These are phyloP conservation scores for Prenolepis imparis DNA, from an alignment of 2,888 invertebrate genomes.

Conservation along the genomic window DNA sequence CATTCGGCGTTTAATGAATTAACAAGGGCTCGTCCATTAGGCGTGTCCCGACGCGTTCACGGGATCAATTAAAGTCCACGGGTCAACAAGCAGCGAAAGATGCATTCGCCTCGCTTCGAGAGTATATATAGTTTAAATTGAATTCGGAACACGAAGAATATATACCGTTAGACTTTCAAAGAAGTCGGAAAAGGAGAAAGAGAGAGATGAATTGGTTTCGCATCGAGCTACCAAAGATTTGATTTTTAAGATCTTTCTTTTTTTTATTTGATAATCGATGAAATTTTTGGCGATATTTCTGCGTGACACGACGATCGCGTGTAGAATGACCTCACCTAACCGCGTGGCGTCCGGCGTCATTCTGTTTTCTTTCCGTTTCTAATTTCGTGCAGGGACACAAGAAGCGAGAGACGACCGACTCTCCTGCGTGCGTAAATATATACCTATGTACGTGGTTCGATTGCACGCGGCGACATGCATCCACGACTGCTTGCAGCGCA, in stretches of 20 bases:
- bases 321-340: slow-evolving; percentile 67
- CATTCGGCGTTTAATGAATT: slow-evolving; percentile 55
- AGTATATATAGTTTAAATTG: slow-evolving; percentile 20
- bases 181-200: neutral
- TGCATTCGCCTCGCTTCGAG: slow-evolving; percentile 44
- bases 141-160: slow-evolving; percentile 9
- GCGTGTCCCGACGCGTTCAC: slow-evolving; percentile 30
- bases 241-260: neutral
- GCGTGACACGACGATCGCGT: slow-evolving; percentile 58
- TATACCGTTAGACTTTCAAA: neutral
- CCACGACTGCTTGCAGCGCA: slow-evolving; percentile 18
- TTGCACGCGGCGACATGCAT: slow-evolving; percentile 25
- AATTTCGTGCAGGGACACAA: slow-evolving; percentile 75
- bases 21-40: slow-evolving; percentile 56
- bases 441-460: neutral
- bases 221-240: neutral
- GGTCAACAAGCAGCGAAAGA: slow-evolving; percentile 48
- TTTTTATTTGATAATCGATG: neutral
- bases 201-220: neutral
- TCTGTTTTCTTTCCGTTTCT: slow-evolving; percentile 82
- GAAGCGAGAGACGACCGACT: slow-evolving; percentile 64
- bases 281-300: slow-evolving; percentile 47
- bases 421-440: slow-evolving; percentile 7
- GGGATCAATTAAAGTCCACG: slow-evolving; percentile 50
- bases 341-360: slow-evolving; percentile 69